Evolutionary conservation across 2,797 vertebrate genomes (phyloP).

Genomic region (Phoxinus dragarum): DNA sequence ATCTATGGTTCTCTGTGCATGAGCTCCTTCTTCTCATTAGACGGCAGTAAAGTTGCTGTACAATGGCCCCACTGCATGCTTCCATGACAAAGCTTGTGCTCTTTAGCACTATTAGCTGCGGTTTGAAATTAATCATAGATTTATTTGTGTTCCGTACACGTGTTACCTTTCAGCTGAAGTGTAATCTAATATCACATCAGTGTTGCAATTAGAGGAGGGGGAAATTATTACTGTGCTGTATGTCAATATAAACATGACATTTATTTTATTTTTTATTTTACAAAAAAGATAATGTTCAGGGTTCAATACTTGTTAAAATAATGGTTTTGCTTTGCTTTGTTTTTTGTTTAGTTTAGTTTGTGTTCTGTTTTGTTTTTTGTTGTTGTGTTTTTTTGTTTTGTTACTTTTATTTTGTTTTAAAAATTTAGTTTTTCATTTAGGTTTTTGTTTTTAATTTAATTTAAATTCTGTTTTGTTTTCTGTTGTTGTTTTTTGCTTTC

Average conservation of each 20-base stretch:
- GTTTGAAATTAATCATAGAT: constrained; percentile 26
- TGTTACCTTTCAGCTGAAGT: neutral
- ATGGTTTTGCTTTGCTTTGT: neutral
- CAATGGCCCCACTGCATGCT: constrained; percentile 61
- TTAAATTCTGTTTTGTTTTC: too few relatives aligned
- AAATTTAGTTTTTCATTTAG: too few relatives aligned
- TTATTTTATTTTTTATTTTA: neutral
- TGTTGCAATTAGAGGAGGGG: neutral
- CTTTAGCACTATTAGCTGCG: constrained; percentile 4
- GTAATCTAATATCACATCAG: constrained; percentile 3
- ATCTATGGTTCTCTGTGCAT: constrained; percentile 37
- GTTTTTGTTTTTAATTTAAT: too few relatives aligned
- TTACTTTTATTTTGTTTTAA: neutral
- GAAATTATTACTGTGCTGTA: neutral
- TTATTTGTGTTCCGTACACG: constrained; percentile 16
- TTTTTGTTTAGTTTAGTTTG: neutral
- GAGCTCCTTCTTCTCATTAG: constrained; percentile 47
- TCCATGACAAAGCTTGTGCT: neutral
- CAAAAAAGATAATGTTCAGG: neutral
- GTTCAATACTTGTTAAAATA: neutral
- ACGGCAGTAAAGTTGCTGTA: constrained; percentile 44
- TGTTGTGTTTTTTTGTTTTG: neutral
- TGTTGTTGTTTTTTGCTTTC: too few relatives aligned
- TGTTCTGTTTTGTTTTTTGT: neutral
- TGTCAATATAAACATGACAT: neutral